phyloP scores from a whole-genome alignment of 2,888 invertebrate species.

The Neoitamus cyanurus region DNA sequence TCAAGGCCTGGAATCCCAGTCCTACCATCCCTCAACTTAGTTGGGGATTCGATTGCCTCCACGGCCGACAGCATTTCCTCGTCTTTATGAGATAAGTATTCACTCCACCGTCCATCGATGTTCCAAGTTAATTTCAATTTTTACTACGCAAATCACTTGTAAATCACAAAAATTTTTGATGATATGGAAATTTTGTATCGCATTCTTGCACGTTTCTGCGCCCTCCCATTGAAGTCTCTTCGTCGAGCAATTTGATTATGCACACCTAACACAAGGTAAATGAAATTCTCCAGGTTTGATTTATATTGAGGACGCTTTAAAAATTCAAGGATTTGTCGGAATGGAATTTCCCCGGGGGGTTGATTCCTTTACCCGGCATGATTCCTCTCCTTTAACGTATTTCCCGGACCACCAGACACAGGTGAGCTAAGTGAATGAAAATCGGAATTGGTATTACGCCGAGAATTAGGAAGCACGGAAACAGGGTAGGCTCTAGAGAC shows the following conservation, averaged over 20 bases:
- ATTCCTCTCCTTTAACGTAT: neutral
- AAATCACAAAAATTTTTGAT: neutral
- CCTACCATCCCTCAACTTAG: neutral
- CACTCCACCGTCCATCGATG: neutral
- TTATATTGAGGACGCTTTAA: constrained; percentile 21
- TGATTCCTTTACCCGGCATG: neutral
- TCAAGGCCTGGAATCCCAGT: neutral
- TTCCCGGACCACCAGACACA: neutral
- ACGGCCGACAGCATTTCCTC: neutral
- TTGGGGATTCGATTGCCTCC: neutral
- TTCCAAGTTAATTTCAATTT: neutral
- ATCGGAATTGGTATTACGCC: neutral
- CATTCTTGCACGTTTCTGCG: neutral
- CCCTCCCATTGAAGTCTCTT: neutral
- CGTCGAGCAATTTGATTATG: neutral
- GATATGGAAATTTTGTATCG: constrained; percentile 4
- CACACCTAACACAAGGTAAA: constrained; percentile 13
- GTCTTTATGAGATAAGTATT: neutral
- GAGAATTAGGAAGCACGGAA: neutral
- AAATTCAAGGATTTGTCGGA: constrained; percentile 6
- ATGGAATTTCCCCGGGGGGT: neutral
- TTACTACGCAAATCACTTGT: constrained; percentile 4
- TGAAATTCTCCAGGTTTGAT: constrained; percentile 27
- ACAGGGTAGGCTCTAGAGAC: neutral
- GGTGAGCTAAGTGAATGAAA: constrained; percentile 20